A percentile compares a stretch with the other conserved stretches of the same genome.
phyloP scores from a whole-genome alignment of 1,140 invertebrate species.

The Brachionus sp. region DNA sequence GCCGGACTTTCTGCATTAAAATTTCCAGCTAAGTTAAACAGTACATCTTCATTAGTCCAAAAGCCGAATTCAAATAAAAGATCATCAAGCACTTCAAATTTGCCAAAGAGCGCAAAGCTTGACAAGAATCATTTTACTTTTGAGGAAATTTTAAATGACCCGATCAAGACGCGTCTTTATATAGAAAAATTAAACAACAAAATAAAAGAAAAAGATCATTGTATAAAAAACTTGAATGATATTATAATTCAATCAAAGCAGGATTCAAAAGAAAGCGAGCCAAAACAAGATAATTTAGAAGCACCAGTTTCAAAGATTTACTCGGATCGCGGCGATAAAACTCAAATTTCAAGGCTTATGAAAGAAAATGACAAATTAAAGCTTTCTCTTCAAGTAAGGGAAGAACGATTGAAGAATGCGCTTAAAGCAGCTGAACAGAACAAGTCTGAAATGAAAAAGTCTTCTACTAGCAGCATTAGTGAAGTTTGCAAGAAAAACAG shows the following conservation, averaged over 20 bases:
- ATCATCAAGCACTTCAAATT: constrained; percentile 50
- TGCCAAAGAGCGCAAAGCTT: constrained; percentile 57
- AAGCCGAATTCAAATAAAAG: constrained; percentile 50
- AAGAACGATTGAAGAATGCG: constrained; percentile 23
- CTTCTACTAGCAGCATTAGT: background rate
- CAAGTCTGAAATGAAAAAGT: background rate
- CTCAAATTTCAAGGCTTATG: background rate
- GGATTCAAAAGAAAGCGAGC: background rate
- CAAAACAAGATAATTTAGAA: background rate
- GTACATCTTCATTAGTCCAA: background rate
- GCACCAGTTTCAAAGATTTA: background rate
- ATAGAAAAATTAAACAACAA: constrained; percentile 22
- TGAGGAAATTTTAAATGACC: constrained; percentile 20
- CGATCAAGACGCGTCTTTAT: constrained; percentile 38
- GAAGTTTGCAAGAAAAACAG: background rate
- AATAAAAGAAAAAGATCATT: constrained; percentile 36
- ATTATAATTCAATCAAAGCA: constrained; percentile 16
- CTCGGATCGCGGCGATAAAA: constrained; percentile 10
- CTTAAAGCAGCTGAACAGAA: background rate
- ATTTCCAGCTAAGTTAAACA: background rate
- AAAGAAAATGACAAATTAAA: constrained; percentile 39
- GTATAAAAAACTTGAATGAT: constrained; percentile 33
- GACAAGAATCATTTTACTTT: constrained; percentile 47
- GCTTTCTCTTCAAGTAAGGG: background rate
- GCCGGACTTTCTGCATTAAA: constrained; percentile 49